phyloP scores from a whole-genome alignment of 2,888 invertebrate species.

The Ametastegia equiseti region DNA sequence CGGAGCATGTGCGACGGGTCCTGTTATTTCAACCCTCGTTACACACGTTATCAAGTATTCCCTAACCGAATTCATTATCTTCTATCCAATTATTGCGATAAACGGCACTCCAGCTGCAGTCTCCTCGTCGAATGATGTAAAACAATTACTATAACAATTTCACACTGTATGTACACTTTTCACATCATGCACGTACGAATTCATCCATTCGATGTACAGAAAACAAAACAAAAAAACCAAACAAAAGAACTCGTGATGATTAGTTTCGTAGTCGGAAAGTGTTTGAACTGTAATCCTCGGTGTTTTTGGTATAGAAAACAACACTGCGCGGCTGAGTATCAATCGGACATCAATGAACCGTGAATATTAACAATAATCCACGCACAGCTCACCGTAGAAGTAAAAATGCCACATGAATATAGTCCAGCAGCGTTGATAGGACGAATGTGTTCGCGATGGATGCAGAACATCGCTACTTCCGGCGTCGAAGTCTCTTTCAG shows the following conservation, averaged over 20 bases:
- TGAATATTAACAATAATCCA: neutral
- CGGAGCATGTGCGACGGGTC: constrained; percentile 11
- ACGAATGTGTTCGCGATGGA: neutral
- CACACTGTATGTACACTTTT: neutral
- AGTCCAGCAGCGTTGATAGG: too few species aligned
- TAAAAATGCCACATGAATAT: too few species aligned
- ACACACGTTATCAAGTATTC: neutral
- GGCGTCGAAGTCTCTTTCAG: constrained; percentile 26
- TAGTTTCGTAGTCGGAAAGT: neutral
- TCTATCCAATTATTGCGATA: too few species aligned
- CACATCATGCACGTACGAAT: neutral
- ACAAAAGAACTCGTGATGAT: neutral
- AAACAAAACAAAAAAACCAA: too few species aligned
- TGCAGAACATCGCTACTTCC: neutral
- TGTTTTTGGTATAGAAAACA: too few species aligned
- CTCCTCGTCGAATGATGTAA: too few species aligned
- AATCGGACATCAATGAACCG: neutral
- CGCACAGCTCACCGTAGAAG: too few species aligned
- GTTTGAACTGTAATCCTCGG: neutral
- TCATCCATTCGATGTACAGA: too few species aligned
- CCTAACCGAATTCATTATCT: neutral
- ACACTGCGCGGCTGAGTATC: neutral
- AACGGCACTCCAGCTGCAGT: too few species aligned
- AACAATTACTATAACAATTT: too few species aligned
- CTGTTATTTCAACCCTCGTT: neutral